phyloP scores from a whole-genome alignment of 1,140 invertebrate species.

The Drosophila setifemur region DNA sequence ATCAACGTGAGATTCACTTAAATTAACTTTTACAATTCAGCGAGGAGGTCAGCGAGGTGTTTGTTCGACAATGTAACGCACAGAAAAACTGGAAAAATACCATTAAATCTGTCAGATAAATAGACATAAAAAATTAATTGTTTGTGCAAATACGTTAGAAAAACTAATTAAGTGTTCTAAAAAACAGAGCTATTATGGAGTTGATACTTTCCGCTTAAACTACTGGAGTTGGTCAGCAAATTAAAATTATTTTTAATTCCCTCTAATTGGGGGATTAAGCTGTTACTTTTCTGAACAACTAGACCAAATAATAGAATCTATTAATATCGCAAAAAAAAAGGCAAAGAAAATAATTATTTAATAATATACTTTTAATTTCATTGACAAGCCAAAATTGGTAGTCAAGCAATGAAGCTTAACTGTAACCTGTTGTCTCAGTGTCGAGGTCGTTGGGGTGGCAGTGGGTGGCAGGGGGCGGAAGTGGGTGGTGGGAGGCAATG shows the following conservation, averaged over 20 bases:
- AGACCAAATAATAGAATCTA: neutral
- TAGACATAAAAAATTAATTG: neutral
- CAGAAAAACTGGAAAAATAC: neutral
- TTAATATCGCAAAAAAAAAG: neutral
- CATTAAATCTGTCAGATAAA: too few relatives aligned
- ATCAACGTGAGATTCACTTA: neutral
- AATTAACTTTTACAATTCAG: neutral
- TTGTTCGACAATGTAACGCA: neutral
- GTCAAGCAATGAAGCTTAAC: constrained; percentile 43
- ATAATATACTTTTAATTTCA: constrained; percentile 43
- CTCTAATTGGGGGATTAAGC: constrained; percentile 4
- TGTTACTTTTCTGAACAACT: neutral
- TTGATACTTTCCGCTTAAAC: too few relatives aligned
- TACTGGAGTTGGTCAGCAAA: too few relatives aligned
- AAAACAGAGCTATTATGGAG: too few relatives aligned
- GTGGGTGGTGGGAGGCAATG: neutral
- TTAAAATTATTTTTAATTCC: neutral
- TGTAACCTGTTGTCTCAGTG: constrained; percentile 64
- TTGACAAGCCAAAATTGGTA: constrained; percentile 58
- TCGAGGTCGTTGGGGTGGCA: constrained; percentile 4
- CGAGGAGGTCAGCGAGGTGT: neutral
- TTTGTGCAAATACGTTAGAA: too few relatives aligned
- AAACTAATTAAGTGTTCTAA: too few relatives aligned
- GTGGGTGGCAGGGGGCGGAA: neutral
- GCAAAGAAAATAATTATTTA: constrained; percentile 12